Conservation (phyloP, 1,140 invertebrate species). For the Fopius arisanus region DNA sequence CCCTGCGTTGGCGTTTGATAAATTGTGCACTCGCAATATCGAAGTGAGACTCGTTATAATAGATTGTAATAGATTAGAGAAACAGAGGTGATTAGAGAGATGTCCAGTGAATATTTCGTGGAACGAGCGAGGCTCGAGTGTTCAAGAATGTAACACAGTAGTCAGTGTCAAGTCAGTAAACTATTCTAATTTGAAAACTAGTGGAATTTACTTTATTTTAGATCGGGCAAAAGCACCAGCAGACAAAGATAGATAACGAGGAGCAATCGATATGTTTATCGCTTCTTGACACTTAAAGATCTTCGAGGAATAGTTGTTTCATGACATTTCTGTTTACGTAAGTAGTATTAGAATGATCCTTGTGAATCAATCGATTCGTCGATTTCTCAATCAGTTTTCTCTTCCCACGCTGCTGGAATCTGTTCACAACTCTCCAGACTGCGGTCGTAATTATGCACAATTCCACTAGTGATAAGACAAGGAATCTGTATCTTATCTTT, state of each 20-base stretch:
- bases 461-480: neutral
- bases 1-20: neutral
- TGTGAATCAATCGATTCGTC: neutral
- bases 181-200: neutral
- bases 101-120: slow-evolving; percentile 2
- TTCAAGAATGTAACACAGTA: neutral
- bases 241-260: neutral
- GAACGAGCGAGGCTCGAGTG: neutral
- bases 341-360: neutral
- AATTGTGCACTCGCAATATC: neutral
- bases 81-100: neutral
- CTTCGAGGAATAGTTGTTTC: neutral
- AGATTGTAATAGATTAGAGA: neutral
- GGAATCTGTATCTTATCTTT: slow-evolving; percentile 15
- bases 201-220: neutral
- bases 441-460: neutral
- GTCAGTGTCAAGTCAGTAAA: neutral
- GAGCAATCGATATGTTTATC: neutral
- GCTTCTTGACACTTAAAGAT: neutral
- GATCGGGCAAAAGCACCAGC: neutral
- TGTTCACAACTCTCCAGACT: neutral
- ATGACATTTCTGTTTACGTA: neutral
- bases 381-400: neutral
- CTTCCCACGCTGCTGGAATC: neutral
- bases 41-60: neutral